These are phyloP conservation scores for Psittacula derbiana DNA, from an alignment of 2,797 vertebrate genomes.

Conservation along the genomic window DNA sequence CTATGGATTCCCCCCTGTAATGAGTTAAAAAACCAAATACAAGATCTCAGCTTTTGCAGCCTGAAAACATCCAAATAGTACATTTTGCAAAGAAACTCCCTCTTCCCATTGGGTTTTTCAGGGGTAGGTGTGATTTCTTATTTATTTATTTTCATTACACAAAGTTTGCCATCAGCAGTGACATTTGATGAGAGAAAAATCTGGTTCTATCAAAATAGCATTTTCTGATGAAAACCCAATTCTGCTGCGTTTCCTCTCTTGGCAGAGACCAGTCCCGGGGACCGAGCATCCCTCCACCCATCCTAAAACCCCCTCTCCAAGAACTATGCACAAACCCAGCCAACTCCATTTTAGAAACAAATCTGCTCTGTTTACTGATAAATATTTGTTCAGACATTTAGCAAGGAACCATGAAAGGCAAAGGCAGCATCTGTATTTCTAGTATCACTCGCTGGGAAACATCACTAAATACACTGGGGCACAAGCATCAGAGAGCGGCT, in stretches of 20 bases:
- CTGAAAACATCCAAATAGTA: neutral
- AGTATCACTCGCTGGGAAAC: neutral
- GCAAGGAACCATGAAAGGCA: constrained; percentile 37
- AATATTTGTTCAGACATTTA: constrained; percentile 49
- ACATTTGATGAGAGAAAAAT: neutral
- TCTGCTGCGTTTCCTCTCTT: neutral
- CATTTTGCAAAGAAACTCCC: neutral
- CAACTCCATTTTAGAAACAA: neutral
- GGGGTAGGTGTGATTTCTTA: no score
- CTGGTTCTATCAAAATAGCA: neutral
- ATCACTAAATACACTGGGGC: neutral
- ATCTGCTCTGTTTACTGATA: constrained; percentile 41
- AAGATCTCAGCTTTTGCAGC: neutral
- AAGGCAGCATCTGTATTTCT: constrained; percentile 18
- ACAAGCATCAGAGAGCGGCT: neutral
- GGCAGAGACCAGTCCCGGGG: neutral
- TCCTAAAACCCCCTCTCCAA: neutral
- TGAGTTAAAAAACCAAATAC: neutral
- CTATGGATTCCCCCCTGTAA: neutral
- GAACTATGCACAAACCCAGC: neutral
- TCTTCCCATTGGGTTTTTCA: fast-evolving
- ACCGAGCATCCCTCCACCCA: neutral
- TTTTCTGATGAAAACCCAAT: neutral
- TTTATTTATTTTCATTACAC: fast-evolving
- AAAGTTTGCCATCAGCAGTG: neutral